Evolutionary conservation across 1,140 invertebrate species (phyloP), one percentile per base, ranked within the genome.

Genomic region (Cylas formicarius): DNA sequence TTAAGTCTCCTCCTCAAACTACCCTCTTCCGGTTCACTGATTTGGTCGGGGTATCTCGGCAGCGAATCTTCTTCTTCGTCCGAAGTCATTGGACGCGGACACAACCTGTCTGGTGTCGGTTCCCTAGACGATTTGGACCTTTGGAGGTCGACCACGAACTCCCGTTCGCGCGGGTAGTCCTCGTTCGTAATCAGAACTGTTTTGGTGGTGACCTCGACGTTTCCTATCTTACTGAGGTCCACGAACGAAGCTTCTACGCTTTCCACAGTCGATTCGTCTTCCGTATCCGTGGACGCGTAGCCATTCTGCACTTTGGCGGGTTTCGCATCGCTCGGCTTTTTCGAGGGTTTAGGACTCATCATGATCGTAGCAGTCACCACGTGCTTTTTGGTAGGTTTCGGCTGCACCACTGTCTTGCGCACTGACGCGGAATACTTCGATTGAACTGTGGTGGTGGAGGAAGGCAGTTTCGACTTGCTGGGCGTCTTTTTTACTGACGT

Each of bases 111-210:
- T 4, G 81, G 81, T 8, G 80, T 80, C 14, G 77, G 79, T 60
- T 84, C 81, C 24, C 80, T 59, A 0, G 80, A 82, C 34, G 80
- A 82, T 64, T 78, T 81, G 0, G 80, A 80, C 57, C 78, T 75
- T 58, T 81, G 75, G 16, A 78, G 66, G 41, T 74, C 68, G 45
- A 82, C 76, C 43, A 78, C 74, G 18, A 80, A 70, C 56, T 69
- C 62, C 42, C 66, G 56, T 50, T 70, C 65, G n/a, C n/a, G n/a
- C 19, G 56, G 44, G 24, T 37, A 34, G 5, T 51, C 45, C 8
- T 56, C 52, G 21, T 61, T 56, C n/a, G 56, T 62, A 14, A 66
- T 60, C 28, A 59, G 45, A 6, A 65, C 62, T 0, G 62, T 61
- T 55, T 66, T 66, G 2, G 61, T 66, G 8, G 64, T 57, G 21